Percentiles rank a stretch among this genome's conserved stretches.
Evolutionary conservation across 2,888 invertebrate species (phyloP).

Genomic region (Pardosa pseudoannulata): DNA sequence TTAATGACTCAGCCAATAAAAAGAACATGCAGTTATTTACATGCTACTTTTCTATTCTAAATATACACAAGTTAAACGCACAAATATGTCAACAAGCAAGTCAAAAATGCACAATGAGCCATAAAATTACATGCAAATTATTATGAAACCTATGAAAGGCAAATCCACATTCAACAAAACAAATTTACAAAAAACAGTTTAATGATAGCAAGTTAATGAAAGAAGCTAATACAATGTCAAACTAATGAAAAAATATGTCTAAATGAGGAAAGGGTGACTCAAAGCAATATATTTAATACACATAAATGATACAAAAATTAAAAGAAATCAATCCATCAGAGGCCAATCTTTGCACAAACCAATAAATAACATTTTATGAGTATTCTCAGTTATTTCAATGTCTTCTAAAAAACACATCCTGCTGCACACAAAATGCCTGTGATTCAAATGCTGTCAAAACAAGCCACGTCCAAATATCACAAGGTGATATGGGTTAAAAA

Average conservation of each 20-base stretch:
- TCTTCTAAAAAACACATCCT: neutral
- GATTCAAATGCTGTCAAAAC: slow-evolving; percentile 9
- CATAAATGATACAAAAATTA: slow-evolving; percentile 17
- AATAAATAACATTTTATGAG: slow-evolving; percentile 19
- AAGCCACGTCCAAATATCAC: slow-evolving; percentile 60
- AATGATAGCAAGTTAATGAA: neutral
- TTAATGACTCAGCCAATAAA: neutral
- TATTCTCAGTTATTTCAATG: slow-evolving; percentile 11
- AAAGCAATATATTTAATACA: slow-evolving; percentile 20
- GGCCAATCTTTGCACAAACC: neutral
- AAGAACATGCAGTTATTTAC: slow-evolving; percentile 6
- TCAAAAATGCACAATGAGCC: neutral
- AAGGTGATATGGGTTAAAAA: slow-evolving; percentile 56
- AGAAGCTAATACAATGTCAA: neutral
- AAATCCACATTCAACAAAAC: neutral
- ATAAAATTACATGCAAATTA: slow-evolving; percentile 1
- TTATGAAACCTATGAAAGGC: neutral
- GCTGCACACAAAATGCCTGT: neutral
- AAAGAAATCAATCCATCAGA: slow-evolving; percentile 10
- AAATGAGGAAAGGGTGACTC: neutral
- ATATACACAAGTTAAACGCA: neutral
- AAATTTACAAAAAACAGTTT: neutral
- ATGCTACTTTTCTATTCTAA: slow-evolving; percentile 4
- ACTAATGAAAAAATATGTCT: neutral
- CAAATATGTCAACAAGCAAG: neutral